Base-by-base conservation (phyloP, 1,140 invertebrate species). In the Bombus confusus region DNA sequence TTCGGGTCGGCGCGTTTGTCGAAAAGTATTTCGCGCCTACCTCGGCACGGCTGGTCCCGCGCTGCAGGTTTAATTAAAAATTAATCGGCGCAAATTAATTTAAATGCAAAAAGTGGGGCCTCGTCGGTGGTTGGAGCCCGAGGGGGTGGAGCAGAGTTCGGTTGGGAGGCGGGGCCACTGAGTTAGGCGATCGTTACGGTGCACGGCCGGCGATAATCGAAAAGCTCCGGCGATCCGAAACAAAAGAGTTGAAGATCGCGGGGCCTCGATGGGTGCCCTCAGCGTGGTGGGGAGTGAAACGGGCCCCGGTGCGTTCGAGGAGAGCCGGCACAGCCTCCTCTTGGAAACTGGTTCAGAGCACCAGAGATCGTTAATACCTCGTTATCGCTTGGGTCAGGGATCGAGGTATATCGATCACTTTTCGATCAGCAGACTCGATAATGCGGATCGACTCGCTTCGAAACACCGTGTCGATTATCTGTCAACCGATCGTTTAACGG, bases 11-110 rank as follows among this genome's bases (percentile, higher is more conserved):
- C 84, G 82, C 79, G 73, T 81, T 87, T 83, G 85, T 86, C 78
- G 83, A 62, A 87, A 79, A 86, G 74, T 77, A 81, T 91, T 91
- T 91, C 90, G 90, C 90, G 90, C 90, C 90, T 91, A 57, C 57
- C 79, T 31, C n/a, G 79, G 31, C 10, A 47, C 9, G 37, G 81
- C 31, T 73, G 57, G 66, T 43, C 34, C 3, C 41, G 59, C 22
- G 71, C 77, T 83, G 68, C 82, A 86, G 90, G 64, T 93, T 94
- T 94, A 94, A 95, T 95, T 94, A 95, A 95, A 94, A 94, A 94
- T 94, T 93, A 94, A 94, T 94, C 92, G 93, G 89, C 83, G 92
- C 88, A 95, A 95, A 95, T 95, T 95, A 95, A 95, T 95, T 95
- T 94, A 92, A 93, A 94, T 90, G 92, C 89, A 93, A 93, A 94